These are phyloP conservation scores for Raphicerus campestris DNA, from an alignment of 2,113 vertebrate species.

Conservation along the genomic window DNA sequence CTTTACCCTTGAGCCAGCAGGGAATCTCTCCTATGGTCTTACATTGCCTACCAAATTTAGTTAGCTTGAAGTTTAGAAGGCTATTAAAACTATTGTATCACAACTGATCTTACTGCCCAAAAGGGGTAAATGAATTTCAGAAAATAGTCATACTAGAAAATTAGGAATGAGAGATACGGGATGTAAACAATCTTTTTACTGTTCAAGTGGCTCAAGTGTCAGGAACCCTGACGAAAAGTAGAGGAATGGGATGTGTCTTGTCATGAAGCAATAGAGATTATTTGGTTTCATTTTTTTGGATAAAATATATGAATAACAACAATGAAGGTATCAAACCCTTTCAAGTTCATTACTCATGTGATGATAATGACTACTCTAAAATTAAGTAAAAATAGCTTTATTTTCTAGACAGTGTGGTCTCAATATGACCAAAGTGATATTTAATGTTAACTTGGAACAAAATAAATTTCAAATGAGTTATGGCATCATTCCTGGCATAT, in stretches of 20 bases:
- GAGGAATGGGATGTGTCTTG: neutral
- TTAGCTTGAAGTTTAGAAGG: neutral
- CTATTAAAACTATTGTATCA: neutral
- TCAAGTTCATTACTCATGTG: neutral
- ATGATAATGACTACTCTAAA: neutral
- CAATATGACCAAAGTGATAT: neutral
- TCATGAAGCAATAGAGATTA: neutral
- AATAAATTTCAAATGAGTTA: slow-evolving; percentile 2
- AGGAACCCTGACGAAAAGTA: neutral
- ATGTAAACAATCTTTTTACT: neutral
- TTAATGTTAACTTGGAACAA: neutral
- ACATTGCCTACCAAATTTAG: neutral
- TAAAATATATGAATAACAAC: neutral
- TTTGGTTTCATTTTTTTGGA: neutral
- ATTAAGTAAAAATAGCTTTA: neutral
- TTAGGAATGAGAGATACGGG: neutral
- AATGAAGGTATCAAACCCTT: neutral
- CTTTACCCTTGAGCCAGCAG: neutral
- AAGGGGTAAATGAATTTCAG: neutral
- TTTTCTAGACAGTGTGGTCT: neutral
- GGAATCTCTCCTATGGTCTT: neutral
- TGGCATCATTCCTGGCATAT: slow-evolving; percentile 20
- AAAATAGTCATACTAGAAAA: neutral
- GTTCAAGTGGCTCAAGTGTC: neutral
- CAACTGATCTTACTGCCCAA: neutral